Evolutionary conservation across 2,113 vertebrate species (phyloP).

Genomic region (Cryptoleucopteryx plumbea): DNA sequence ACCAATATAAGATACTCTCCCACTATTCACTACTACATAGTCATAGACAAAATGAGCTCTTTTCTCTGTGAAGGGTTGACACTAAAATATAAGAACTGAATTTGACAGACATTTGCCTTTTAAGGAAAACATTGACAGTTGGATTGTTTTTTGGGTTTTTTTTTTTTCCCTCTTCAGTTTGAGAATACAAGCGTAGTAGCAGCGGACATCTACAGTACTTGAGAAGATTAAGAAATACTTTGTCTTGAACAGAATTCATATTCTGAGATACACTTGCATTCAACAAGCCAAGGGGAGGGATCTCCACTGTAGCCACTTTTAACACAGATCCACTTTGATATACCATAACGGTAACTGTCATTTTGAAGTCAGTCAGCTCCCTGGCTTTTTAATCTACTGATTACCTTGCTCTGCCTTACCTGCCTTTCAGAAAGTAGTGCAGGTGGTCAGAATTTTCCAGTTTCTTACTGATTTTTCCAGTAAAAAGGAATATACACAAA

Average conservation of each 20-base stretch:
- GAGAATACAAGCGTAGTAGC: background rate
- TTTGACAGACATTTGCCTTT: background rate
- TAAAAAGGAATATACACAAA: background rate
- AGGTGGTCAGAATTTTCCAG: background rate
- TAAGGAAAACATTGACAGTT: background rate
- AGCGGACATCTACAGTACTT: background rate
- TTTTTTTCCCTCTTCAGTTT: background rate
- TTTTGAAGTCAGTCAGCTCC: constrained; percentile 1
- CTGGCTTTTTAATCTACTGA: background rate
- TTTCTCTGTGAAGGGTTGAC: background rate
- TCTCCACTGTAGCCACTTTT: background rate
- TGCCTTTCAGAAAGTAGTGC: background rate
- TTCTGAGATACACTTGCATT: background rate
- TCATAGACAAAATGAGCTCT: background rate
- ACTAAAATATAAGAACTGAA: background rate
- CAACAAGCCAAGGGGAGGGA: background rate
- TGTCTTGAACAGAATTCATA: background rate
- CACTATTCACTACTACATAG: background rate
- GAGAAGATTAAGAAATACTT: background rate
- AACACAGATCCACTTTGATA: background rate
- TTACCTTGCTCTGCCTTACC: background rate
- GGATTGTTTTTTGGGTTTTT: background rate
- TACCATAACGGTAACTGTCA: constrained; percentile 3
- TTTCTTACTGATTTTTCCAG: background rate
- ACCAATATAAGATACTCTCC: background rate